Evolutionary conservation across 2,797 vertebrate species (phyloP), one percentile per base, ranked within the genome.

Genomic region (Sebastes cheni): DNA sequence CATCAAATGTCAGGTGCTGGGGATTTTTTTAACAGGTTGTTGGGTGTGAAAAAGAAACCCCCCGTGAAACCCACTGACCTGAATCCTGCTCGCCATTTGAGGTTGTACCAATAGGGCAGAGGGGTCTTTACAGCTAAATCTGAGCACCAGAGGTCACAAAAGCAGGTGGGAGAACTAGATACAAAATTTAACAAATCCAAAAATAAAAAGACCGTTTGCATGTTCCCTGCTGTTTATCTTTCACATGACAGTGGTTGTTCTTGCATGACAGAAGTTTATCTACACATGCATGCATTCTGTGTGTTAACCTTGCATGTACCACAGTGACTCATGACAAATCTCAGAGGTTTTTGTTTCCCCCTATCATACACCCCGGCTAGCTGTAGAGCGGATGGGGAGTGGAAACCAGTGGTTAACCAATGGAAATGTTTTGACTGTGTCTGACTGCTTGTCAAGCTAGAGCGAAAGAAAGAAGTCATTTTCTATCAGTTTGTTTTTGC

Each of bases 331-430:
- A 92, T 89, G 86, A 91, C 90, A 95, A 95, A 95, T 95, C 95
- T 95, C 95, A 94, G 94, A 94, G 94, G 91, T 89, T 93, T 90
- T 86, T 90, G 85, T 84, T 79, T 36, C 74, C 82, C 72, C 54
- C 69, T 8, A 86, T 85, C 76, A 84, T 55, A 82, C 59, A 67
- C 69, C 76, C 60, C 61, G 52, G 11, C 61, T 64, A 76, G 77
- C 65, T 86, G 79, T 20, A 56, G 50, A 30, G 74, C 0, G 2
- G 60, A 68, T 42, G 62, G 58, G 82, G 25, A 36, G 87, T 86
- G 85, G 81, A 36, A 46, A 65, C 46, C 75, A 77, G 95, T 93
- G 95, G 95, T 95, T 95, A 94, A 95, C 94, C 94, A 94, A 74
- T 93, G 93, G 93, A 96, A 96, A 95, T 82, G 78, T 88, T 92